Evolutionary conservation across 2,113 vertebrate species (phyloP).

Genomic region (Upupa epops): DNA sequence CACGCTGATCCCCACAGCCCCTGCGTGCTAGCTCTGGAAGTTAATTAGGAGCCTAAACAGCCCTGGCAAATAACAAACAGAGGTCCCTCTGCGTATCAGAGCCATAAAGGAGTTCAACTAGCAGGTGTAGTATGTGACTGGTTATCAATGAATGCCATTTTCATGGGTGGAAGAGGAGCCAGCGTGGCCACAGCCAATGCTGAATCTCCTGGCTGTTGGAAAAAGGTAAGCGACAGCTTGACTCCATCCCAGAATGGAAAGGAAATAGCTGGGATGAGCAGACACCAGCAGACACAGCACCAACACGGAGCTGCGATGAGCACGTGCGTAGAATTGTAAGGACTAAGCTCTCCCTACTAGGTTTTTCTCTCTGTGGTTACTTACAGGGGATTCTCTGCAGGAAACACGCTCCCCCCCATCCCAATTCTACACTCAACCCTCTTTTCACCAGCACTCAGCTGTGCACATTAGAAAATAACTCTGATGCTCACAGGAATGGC

Average conservation of each 20-base stretch:
- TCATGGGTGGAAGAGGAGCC: background rate
- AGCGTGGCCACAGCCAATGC: background rate
- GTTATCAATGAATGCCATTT: background rate
- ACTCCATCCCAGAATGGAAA: background rate
- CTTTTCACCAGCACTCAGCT: background rate
- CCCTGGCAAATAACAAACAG: background rate
- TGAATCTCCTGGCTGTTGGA: background rate
- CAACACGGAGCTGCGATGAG: too few species aligned
- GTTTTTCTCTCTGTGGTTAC: background rate
- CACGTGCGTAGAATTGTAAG: background rate
- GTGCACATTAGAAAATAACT: background rate
- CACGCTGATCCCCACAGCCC: background rate
- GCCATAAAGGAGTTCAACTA: background rate
- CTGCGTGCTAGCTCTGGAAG: background rate
- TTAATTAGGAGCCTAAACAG: background rate
- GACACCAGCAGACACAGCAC: too few species aligned
- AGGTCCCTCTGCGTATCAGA: background rate
- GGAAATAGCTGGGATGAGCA: too few species aligned
- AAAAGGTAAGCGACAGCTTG: background rate
- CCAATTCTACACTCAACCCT: background rate
- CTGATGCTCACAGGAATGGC: too few species aligned
- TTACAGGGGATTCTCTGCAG: background rate
- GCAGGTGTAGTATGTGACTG: too few species aligned
- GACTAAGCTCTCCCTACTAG: background rate
- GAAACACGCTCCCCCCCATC: accelerated